Evolutionary conservation across 2,797 vertebrate species (phyloP).

Genomic region (Peromyscus aztecus): DNA sequence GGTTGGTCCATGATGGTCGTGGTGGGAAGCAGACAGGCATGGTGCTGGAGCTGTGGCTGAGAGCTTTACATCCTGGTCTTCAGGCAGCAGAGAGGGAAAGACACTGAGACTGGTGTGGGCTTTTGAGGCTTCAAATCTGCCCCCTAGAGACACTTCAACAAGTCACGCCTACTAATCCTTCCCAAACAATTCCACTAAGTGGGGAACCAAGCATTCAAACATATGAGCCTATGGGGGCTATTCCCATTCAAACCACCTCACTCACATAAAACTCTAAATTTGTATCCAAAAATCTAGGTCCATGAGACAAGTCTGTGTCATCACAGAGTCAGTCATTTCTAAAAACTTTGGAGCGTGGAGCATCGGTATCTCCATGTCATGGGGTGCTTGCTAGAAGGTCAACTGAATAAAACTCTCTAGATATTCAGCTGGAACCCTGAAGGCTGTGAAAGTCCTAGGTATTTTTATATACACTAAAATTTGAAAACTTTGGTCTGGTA

Average conservation of each 20-base stretch:
- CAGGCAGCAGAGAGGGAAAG: neutral
- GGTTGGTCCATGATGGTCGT: no score
- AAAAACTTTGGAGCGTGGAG: neutral
- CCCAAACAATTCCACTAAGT: neutral
- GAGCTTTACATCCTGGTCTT: no score
- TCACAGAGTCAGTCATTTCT: neutral
- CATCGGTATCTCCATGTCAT: neutral
- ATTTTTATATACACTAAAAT: neutral
- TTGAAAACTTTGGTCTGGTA: neutral
- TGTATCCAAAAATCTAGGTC: conserved; percentile 34
- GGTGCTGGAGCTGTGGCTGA: neutral
- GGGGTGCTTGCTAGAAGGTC: neutral
- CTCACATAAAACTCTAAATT: neutral
- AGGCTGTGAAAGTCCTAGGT: neutral
- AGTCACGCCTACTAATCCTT: neutral
- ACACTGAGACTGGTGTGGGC: no score
- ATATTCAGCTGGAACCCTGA: neutral
- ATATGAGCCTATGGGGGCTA: no score
- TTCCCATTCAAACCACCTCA: neutral
- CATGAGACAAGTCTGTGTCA: neutral
- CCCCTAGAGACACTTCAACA: neutral
- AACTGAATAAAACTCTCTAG: neutral
- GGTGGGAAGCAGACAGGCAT: no score
- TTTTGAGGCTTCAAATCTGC: no score
- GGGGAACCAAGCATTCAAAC: no score